A percentile compares a stretch with the other conserved stretches of the same genome.
These are phyloP conservation scores for Drosophila cardini DNA, from an alignment of 1,140 invertebrate species.

Conservation along the genomic window DNA sequence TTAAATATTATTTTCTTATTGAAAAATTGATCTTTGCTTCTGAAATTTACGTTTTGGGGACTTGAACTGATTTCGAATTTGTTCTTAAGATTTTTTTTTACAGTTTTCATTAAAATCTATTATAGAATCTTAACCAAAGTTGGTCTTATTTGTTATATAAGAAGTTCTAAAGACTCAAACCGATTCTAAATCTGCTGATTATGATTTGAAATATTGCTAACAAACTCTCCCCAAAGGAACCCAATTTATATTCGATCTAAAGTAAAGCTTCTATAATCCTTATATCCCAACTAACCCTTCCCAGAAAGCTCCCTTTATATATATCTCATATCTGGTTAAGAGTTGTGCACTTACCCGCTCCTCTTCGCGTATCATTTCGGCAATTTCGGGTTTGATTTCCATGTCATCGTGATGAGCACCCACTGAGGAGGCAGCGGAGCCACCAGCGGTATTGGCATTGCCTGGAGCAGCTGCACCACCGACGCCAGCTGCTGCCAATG, in stretches of 20 bases:
- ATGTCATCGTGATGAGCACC: constrained; percentile 88
- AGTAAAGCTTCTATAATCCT: too few species aligned
- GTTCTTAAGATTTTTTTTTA: too few species aligned
- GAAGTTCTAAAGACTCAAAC: too few species aligned
- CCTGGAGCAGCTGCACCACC: constrained; percentile 57
- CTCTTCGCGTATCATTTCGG: constrained; percentile 97
- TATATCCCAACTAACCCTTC: background rate
- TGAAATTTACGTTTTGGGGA: too few species aligned
- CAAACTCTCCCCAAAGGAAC: too few species aligned
- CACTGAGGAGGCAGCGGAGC: constrained; percentile 51
- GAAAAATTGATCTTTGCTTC: background rate
- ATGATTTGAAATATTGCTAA: too few species aligned
- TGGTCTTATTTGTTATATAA: too few species aligned
- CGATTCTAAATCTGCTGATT: too few species aligned
- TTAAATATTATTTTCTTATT: background rate
- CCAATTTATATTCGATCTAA: too few species aligned
- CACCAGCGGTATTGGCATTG: constrained; percentile 31
- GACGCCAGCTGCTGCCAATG: constrained; percentile 59
- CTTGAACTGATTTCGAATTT: too few species aligned
- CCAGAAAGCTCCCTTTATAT: background rate
- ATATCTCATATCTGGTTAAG: background rate
- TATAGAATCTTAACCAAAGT: too few species aligned
- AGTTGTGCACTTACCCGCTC: constrained; percentile 92
- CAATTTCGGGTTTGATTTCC: constrained; percentile 96
- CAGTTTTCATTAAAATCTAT: too few species aligned